Percentiles rank a stretch among this genome's conserved stretches.
These are phyloP conservation scores for Leptodactylus fallax DNA, from an alignment of 2,797 vertebrate genomes.

Conservation along the genomic window DNA sequence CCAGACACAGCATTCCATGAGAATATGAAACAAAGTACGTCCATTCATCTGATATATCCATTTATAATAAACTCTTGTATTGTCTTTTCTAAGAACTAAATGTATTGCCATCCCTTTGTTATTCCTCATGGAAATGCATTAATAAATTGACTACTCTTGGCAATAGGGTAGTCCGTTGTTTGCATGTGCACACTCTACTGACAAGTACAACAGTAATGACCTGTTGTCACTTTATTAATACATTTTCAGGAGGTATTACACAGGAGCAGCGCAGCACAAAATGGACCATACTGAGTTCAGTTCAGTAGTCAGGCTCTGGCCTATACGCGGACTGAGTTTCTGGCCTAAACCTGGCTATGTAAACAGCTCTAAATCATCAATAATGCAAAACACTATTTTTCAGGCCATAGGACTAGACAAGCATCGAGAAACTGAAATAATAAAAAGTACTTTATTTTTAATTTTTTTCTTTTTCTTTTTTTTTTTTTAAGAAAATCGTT, in stretches of 20 bases:
- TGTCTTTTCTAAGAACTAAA: neutral
- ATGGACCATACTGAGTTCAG: too few relatives aligned
- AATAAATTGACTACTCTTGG: too few relatives aligned
- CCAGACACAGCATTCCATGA: neutral
- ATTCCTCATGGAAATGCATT: neutral
- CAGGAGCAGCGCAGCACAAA: neutral
- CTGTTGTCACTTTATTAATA: neutral
- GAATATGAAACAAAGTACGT: neutral
- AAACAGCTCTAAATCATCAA: too few relatives aligned
- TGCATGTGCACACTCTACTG: too few relatives aligned
- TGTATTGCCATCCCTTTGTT: neutral
- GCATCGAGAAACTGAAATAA: neutral
- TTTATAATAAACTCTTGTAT: neutral
- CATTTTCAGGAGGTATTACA: neutral
- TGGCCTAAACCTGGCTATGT: too few relatives aligned
- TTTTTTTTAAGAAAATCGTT: slow-evolving; percentile 27
- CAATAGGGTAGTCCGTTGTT: too few relatives aligned
- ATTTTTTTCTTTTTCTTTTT: neutral
- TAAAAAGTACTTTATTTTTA: slow-evolving; percentile 16
- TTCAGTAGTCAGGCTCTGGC: too few relatives aligned
- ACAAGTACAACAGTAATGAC: too few relatives aligned
- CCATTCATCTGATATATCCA: too few relatives aligned
- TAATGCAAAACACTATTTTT: neutral
- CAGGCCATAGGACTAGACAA: neutral
- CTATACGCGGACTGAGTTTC: too few relatives aligned